A percentile compares a stretch with the other conserved stretches of the same genome.
Conservation (phyloP, 2,888 invertebrate species). For the Ophraella communa region DNA sequence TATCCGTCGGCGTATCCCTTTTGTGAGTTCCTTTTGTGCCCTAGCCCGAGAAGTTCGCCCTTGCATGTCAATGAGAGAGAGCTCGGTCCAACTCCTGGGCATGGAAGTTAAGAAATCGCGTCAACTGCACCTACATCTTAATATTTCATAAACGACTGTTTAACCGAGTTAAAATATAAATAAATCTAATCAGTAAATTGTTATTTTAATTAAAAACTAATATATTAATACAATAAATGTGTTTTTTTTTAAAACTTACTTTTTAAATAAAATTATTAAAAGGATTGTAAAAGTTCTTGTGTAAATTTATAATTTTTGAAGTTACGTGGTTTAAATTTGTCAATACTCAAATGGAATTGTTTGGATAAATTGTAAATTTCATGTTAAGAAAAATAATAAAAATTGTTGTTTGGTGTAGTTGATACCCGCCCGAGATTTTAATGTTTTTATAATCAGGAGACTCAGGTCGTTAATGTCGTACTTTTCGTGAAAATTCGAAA, state of each 20-base stretch:
- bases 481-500: conserved; percentile 51
- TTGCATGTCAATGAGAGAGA: conserved; percentile 60
- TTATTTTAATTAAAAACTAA: no score
- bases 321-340: no score
- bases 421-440: conserved; percentile 50
- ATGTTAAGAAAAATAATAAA: no score
- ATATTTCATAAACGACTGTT: no score
- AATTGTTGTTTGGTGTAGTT: neutral
- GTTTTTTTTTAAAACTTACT: no score
- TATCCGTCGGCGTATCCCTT: conserved; percentile 55
- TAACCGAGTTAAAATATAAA: neutral
- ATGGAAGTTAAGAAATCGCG: neutral
- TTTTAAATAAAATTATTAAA: no score
- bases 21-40: conserved; percentile 57
- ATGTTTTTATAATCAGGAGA: conserved; percentile 60
- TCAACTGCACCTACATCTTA: conserved; percentile 1
- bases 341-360: no score
- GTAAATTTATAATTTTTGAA: no score
- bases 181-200: neutral
- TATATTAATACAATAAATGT: no score
- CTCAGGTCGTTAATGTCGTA: conserved; percentile 49
- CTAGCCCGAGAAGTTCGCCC: conserved; percentile 55
- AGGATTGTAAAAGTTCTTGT: no score
- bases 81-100: conserved; percentile 42
- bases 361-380: no score